Percentiles rank a stretch among this genome's conserved stretches.
Conservation (phyloP, 2,888 invertebrate species). For the Scrobipalpa costella region DNA sequence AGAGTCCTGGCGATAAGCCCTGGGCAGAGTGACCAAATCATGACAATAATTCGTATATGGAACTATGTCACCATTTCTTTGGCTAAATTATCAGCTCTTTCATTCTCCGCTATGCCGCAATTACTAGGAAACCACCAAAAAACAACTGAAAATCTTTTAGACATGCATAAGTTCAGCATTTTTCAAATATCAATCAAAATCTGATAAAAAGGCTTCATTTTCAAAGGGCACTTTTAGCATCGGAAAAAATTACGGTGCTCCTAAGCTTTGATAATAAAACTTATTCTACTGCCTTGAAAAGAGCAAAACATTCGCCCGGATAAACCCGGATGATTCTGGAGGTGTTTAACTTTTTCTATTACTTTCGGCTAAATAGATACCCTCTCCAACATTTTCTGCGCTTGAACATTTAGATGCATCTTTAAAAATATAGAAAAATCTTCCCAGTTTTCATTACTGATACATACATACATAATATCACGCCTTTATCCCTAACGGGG, state of each 20-base stretch:
- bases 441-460: too few relatives aligned
- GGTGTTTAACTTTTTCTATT: neutral
- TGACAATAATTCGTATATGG: neutral
- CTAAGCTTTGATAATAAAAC: neutral
- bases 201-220: neutral
- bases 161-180: neutral
- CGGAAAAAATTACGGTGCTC: conserved; percentile 25
- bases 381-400: neutral
- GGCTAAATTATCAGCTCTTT: neutral
- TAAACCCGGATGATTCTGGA: neutral
- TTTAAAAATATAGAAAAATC: neutral
- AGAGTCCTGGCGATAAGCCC: neutral
- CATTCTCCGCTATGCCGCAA: conserved; percentile 12
- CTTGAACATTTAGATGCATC: conserved; percentile 2
- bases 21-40: too few relatives aligned
- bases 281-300: conserved; percentile 1
- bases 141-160: neutral
- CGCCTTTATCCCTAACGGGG: too few relatives aligned
- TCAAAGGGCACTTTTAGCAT: conserved; percentile 25
- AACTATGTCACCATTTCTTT: neutral
- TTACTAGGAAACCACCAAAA: conserved; percentile 16
- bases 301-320: conserved; percentile 5
- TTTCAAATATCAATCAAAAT: conserved; percentile 16
- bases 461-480: too few relatives aligned
- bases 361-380: neutral